Conservation (phyloP, 1,140 invertebrate genomes). For the Camponotus vicinus region DNA sequence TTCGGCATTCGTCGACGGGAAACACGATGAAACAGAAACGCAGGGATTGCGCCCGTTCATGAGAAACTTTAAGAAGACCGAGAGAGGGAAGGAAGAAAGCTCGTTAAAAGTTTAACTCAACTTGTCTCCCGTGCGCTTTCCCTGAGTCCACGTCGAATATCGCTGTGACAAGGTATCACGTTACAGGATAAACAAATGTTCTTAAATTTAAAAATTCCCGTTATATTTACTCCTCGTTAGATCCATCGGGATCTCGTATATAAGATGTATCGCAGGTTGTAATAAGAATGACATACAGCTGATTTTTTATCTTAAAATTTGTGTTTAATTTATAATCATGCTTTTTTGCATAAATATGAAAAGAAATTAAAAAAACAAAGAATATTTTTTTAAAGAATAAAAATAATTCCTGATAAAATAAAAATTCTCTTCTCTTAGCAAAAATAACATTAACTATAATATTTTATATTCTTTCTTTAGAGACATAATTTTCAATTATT, state of each 20-base stretch:
- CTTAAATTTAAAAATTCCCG: constrained; percentile 32
- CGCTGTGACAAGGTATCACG: constrained; percentile 37
- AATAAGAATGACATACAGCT: neutral
- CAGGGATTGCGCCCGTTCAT: constrained; percentile 42
- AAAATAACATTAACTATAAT: constrained; percentile 7
- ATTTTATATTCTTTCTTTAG: neutral
- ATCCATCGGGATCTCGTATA: neutral
- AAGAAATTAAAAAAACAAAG: neutral
- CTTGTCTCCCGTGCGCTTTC: neutral
- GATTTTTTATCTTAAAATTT: neutral
- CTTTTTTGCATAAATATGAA: neutral
- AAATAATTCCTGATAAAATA: neutral
- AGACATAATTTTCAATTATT: neutral
- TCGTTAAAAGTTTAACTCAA: constrained; percentile 61
- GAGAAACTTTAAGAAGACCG: constrained; percentile 50
- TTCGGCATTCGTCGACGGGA: constrained; percentile 61
- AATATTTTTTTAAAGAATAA: neutral
- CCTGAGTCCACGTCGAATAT: constrained; percentile 26
- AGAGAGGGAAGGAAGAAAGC: constrained; percentile 52
- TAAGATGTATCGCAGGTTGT: neutral
- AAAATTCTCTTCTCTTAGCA: too few species aligned
- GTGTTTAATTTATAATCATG: neutral
- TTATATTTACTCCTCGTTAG: constrained; percentile 37
- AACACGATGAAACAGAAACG: constrained; percentile 59
- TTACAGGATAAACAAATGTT: constrained; percentile 57